These are phyloP conservation scores for Chaetodon auriga DNA, from an alignment of 2,113 vertebrate genomes.

Conservation along the genomic window DNA sequence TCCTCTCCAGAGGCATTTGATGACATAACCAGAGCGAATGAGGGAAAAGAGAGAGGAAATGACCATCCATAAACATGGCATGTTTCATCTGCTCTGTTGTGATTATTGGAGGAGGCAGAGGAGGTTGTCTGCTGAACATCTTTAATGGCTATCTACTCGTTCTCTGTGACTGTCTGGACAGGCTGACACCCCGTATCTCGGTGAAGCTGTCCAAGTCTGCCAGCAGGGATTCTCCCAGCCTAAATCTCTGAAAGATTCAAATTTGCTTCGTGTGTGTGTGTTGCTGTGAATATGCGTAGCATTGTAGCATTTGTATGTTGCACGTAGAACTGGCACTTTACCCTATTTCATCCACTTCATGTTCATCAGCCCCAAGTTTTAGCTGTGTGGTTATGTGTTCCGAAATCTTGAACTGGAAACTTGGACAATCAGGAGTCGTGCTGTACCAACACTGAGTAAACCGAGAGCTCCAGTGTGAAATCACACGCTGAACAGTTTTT, in stretches of 20 bases:
- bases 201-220: conserved; percentile 39
- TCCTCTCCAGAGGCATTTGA: conserved; percentile 43
- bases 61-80: conserved; percentile 51
- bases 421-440: not conserved
- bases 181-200: conserved; percentile 27
- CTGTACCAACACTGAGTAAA: not conserved
- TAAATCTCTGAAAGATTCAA: not conserved
- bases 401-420: not conserved
- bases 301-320: not conserved
- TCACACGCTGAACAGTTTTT: conserved; percentile 15
- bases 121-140: conserved; percentile 50
- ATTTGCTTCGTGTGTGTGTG: conserved; percentile 1
- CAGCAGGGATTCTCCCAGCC: conserved; percentile 31
- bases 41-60: conserved; percentile 43
- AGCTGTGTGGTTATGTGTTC: not conserved
- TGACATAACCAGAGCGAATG: conserved; percentile 61
- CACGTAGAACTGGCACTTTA: no score
- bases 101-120: conserved; percentile 52
- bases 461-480: conserved; percentile 2
- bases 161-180: conserved; percentile 22
- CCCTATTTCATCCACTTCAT: no score
- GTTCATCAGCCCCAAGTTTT: not conserved
- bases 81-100: conserved; percentile 59
- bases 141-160: conserved; percentile 28
- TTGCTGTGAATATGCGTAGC: not conserved